Evolutionary conservation across 1,140 invertebrate species (phyloP), one percentile per base, ranked within the genome.

Genomic region (Pseudomyrmex concolor): DNA sequence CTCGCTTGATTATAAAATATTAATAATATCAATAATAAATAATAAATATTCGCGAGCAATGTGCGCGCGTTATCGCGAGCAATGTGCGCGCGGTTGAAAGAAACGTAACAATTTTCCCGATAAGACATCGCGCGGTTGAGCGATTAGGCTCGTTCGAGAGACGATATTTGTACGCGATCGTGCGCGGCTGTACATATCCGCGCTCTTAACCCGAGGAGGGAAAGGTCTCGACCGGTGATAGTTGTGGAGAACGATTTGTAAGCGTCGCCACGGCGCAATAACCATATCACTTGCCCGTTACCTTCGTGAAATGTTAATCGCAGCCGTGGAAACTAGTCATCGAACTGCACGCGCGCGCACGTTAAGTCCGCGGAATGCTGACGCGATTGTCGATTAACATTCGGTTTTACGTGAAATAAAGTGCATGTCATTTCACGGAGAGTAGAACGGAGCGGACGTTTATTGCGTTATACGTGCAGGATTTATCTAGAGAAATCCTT

Each of bases 231-330:
- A 81, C 82, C 70, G 80, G 60, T 17, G 0, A 72, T 59, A 48
- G 78, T 70, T 66, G 83, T 59, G 83, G 57, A 62, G 83, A 77
- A 85, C 74, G 73, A 90, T 88, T 86, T 70, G 83, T 85, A 90
- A 86, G 76, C 86, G 86, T 86, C 88, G 73, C 60, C 83, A 64
- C 74, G 45, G 50, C 74, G 83, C 86, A 71, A 88, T 88, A 74
- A 82, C 54, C 82, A 77, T 83, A 83, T 83, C 82, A 83, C 45
- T 72, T 63, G 50, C 3, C 66, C 45, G 57, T 76, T 87, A 83
- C 86, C 77, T 87, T 85, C 88, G 91, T 90, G 91, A 90, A 92
- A 91, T 90, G 89, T 92, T 92, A 92, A 92, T 92, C 89, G 78
- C 81, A 85, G 82, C 85, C 88, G 87, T 89, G 87, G 87, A 91